Conservation (phyloP, 2,113 vertebrate genomes). For the Scalopus aquaticus region DNA sequence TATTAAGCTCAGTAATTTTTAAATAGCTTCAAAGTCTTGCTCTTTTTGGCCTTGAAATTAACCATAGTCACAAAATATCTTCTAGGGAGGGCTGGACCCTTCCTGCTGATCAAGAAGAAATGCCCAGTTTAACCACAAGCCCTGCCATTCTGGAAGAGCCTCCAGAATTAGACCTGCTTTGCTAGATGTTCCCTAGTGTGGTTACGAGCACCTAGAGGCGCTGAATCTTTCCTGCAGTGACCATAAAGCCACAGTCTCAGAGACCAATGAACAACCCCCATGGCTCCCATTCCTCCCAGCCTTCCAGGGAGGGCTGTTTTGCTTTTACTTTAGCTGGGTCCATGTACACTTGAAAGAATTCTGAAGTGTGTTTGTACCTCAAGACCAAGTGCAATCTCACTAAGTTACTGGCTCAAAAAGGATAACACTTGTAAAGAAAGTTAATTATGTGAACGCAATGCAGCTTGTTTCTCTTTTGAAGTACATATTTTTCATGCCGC, state of each 20-base stretch:
- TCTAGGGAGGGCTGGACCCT: neutral
- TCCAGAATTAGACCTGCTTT: no score
- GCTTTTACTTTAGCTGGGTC: neutral
- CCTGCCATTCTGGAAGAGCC: neutral
- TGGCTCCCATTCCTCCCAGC: neutral
- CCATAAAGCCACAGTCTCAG: neutral
- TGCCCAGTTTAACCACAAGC: neutral
- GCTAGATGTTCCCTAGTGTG: no score
- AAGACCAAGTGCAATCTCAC: conserved; percentile 15
- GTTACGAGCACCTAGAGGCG: neutral
- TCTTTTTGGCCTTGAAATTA: neutral
- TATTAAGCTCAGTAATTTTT: conserved; percentile 2
- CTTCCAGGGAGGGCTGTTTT: neutral
- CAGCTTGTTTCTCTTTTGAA: conserved; percentile 78
- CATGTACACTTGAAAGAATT: neutral
- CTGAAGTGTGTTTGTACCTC: neutral
- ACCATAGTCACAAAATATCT: neutral
- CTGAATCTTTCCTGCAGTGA: no score
- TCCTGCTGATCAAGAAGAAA: neutral
- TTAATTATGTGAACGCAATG: conserved; percentile 77
- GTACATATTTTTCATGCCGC: conserved; percentile 73
- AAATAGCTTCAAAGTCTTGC: conserved; percentile 12
- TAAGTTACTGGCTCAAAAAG: conserved; percentile 66
- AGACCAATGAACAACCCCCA: neutral
- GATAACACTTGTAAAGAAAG: conserved; percentile 69